Conservation (phyloP, 2,888 invertebrate genomes). For the Bedellia somnulentella region DNA sequence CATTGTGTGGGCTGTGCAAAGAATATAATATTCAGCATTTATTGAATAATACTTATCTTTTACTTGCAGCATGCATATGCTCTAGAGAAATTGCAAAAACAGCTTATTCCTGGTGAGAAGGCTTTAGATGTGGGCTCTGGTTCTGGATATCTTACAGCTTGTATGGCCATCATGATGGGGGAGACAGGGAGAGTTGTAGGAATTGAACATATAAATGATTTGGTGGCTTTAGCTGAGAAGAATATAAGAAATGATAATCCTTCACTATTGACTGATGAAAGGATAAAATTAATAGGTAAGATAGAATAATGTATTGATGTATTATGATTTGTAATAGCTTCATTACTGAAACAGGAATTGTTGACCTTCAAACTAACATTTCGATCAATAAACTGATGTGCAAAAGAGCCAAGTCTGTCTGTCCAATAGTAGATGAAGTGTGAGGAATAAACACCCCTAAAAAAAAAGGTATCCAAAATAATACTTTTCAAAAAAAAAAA, state of each 20-base stretch:
- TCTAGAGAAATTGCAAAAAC: slow-evolving; percentile 79
- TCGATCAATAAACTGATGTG: too few species aligned
- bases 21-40: too few species aligned
- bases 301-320: slow-evolving; percentile 6
- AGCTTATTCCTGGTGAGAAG: slow-evolving; percentile 73
- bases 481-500: too few species aligned
- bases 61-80: slow-evolving; percentile 95
- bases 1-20: too few species aligned
- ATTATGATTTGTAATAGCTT: too few species aligned
- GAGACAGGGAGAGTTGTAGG: slow-evolving; percentile 72
- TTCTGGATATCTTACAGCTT: slow-evolving; percentile 89
- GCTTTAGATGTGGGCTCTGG: slow-evolving; percentile 94
- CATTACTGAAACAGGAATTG: too few species aligned
- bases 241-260: slow-evolving; percentile 79
- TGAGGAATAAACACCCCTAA: too few species aligned
- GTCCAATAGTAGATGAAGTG: too few species aligned
- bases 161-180: slow-evolving; percentile 86
- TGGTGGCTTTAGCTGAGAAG: slow-evolving; percentile 71
- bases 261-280: slow-evolving; percentile 66
- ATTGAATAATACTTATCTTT: too few species aligned
- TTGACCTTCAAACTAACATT: too few species aligned
- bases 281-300: slow-evolving; percentile 72
- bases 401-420: too few species aligned
- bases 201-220: slow-evolving; percentile 86
- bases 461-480: too few species aligned